These are phyloP conservation scores for Cossypha dichroa DNA, from an alignment of 2,797 vertebrate genomes.

Conservation along the genomic window DNA sequence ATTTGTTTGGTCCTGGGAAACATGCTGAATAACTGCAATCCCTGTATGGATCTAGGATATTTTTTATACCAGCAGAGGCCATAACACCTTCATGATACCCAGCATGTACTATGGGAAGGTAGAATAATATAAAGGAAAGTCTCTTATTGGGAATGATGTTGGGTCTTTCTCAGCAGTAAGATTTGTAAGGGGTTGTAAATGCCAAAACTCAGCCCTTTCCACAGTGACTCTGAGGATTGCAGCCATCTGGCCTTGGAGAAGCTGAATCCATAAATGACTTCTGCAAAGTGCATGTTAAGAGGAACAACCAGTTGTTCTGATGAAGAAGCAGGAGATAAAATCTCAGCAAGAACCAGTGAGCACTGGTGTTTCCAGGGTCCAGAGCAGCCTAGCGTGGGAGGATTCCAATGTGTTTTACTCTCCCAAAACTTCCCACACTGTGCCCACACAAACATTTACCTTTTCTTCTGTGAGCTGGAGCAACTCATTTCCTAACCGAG, in stretches of 20 bases:
- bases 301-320: background rate
- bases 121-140: background rate
- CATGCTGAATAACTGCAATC: background rate
- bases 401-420: background rate
- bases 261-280: background rate
- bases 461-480: background rate
- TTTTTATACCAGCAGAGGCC: background rate
- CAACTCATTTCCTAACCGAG: background rate
- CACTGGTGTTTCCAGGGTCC: background rate
- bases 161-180: background rate
- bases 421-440: background rate
- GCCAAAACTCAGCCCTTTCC: background rate
- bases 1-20: background rate
- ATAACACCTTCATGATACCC: background rate
- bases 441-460: background rate
- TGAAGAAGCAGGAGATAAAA: conserved; percentile 1
- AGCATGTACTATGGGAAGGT: background rate
- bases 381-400: background rate
- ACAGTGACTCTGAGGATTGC: background rate
- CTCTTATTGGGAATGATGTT: background rate
- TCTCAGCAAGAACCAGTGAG: background rate
- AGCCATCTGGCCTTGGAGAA: background rate
- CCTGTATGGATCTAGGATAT: background rate
- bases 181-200: background rate
- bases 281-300: background rate